These are phyloP conservation scores for Darevskia nairensis DNA, from an alignment of 2,797 vertebrate species.

Conservation along the genomic window DNA sequence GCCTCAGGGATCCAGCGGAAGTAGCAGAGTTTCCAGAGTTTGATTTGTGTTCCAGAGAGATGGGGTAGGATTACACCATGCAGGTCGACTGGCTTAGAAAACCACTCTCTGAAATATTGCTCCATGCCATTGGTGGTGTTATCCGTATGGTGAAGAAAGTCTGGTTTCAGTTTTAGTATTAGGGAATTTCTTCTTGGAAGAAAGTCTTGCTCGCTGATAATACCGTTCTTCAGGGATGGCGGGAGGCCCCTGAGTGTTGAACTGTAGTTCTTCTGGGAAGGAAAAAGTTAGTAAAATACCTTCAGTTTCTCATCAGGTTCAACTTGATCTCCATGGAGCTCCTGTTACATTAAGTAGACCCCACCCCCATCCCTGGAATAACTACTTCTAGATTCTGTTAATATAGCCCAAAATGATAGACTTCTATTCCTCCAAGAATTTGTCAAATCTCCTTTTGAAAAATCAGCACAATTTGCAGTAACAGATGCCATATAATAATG, in stretches of 20 bases:
- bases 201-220: slow-evolving; percentile 79
- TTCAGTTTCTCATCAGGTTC: not conserved
- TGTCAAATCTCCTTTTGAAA: not conserved
- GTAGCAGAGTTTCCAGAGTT: slow-evolving; percentile 95
- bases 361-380: too few species aligned
- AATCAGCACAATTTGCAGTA: not conserved
- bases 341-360: not conserved
- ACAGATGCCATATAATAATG: not conserved
- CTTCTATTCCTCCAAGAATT: not conserved
- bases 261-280: slow-evolving; percentile 89
- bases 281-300: slow-evolving; percentile 28
- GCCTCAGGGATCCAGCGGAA: slow-evolving; percentile 96
- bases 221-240: slow-evolving; percentile 84
- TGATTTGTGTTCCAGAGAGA: slow-evolving; percentile 85
- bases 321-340: not conserved
- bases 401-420: not conserved
- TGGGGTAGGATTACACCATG: slow-evolving; percentile 88
- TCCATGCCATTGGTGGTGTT: slow-evolving; percentile 81
- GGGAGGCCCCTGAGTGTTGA: slow-evolving; percentile 86
- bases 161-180: slow-evolving; percentile 82
- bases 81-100: slow-evolving; percentile 87
- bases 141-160: slow-evolving; percentile 77
- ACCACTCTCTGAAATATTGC: slow-evolving; percentile 88
- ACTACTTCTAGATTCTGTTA: not conserved
- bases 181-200: slow-evolving; percentile 89